phyloP scores from a whole-genome alignment of 2,113 vertebrate species.

The Muntiacus muntjak region DNA sequence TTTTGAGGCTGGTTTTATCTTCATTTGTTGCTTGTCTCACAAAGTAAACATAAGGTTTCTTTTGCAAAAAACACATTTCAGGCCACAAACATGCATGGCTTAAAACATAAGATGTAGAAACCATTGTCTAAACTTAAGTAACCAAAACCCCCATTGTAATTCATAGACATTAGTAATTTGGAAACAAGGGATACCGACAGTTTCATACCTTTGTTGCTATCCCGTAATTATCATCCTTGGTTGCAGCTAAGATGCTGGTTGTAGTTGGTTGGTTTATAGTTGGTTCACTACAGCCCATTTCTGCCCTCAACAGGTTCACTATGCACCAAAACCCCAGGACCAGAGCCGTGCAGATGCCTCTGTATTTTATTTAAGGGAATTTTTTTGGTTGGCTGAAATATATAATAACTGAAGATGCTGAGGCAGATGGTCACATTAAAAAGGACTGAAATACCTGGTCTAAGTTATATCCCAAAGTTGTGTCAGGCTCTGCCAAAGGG shows the following conservation, averaged over 20 bases:
- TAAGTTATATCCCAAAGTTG: neutral
- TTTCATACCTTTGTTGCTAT: neutral
- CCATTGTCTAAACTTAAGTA: neutral
- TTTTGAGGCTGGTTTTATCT: constrained; percentile 71
- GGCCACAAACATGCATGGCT: constrained; percentile 28
- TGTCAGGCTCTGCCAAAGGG: neutral
- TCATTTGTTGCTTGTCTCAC: constrained; percentile 68
- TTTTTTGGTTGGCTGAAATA: neutral
- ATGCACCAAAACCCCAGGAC: neutral
- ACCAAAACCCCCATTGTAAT: neutral
- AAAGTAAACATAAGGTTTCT: constrained; percentile 63
- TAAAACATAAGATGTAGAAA: neutral
- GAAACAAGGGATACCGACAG: neutral
- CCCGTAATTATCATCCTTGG: neutral
- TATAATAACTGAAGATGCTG: neutral
- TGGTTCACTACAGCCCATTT: neutral
- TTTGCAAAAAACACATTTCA: constrained; percentile 43
- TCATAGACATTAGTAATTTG: neutral
- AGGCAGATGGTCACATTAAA: neutral
- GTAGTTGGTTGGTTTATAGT: neutral
- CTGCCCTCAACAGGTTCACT: neutral
- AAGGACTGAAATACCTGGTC: neutral
- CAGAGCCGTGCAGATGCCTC: neutral
- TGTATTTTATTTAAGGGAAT: neutral
- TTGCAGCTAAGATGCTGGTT: neutral